These are phyloP conservation scores for Rhynchopsitta pachyrhyncha DNA, from an alignment of 2,113 vertebrate species.

Conservation along the genomic window DNA sequence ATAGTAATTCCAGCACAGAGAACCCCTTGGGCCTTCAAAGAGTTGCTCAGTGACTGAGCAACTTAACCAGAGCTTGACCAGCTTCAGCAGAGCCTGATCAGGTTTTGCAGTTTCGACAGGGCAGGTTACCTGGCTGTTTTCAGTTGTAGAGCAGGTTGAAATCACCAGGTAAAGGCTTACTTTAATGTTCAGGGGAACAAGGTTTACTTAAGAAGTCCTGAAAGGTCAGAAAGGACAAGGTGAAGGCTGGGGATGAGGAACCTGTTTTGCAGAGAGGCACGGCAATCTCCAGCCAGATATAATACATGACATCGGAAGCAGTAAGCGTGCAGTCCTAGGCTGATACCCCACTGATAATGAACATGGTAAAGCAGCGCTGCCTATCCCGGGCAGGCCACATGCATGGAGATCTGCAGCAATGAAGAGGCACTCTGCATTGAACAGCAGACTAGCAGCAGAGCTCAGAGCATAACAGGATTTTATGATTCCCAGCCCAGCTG, in stretches of 20 bases:
- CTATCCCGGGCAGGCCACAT: fast-evolving
- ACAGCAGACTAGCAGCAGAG: neutral
- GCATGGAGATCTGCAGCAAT: neutral
- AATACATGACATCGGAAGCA: fast-evolving
- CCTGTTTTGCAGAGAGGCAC: neutral
- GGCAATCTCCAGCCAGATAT: neutral
- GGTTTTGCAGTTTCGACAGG: neutral
- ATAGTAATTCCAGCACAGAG: neutral
- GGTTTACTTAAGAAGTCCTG: neutral
- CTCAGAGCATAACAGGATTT: neutral
- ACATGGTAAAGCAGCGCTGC: fast-evolving
- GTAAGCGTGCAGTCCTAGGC: neutral
- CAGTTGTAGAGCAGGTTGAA: neutral
- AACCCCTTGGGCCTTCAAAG: neutral
- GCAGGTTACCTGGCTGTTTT: neutral
- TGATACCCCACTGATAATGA: neutral
- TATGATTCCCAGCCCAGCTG: neutral
- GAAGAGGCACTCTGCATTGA: neutral
- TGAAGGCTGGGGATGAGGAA: neutral
- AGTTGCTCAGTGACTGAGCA: neutral
- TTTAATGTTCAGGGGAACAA: neutral
- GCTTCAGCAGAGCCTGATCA: neutral
- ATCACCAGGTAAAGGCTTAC: neutral
- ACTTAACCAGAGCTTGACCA: neutral
- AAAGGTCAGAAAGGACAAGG: neutral